These are phyloP conservation scores for Plagiodera versicolora DNA, from an alignment of 2,888 invertebrate genomes.

Conservation along the genomic window DNA sequence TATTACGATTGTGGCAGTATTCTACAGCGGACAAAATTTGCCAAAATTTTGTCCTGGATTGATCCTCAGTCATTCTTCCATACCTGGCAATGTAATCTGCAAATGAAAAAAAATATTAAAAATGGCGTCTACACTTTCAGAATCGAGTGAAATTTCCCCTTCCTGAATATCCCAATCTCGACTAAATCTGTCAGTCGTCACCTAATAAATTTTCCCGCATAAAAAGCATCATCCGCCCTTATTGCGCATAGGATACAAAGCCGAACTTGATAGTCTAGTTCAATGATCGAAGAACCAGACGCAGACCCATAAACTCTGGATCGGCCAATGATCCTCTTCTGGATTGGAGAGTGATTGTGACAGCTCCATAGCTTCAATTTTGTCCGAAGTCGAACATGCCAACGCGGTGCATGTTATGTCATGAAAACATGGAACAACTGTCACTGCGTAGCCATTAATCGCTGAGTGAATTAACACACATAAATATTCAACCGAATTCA, in stretches of 20 bases:
- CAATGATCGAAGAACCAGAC: not conserved
- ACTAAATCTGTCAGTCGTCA: not conserved
- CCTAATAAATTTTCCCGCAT: not conserved
- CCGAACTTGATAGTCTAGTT: not conserved
- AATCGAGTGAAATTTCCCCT: too few relatives aligned
- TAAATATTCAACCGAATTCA: not conserved
- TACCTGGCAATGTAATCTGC: slow-evolving; percentile 91
- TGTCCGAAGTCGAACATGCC: not conserved
- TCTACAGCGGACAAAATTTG: slow-evolving; percentile 96
- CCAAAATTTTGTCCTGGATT: slow-evolving; percentile 91
- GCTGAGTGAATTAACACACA: not conserved
- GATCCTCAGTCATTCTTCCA: slow-evolving; percentile 91
- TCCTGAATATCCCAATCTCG: not conserved
- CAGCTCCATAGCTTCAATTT: not conserved
- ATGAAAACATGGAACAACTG: not conserved
- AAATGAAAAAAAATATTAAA: slow-evolving; percentile 19
- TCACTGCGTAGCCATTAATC: not conserved
- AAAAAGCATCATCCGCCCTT: not conserved
- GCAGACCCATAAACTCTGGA: not conserved
- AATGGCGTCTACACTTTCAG: too few relatives aligned
- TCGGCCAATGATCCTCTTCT: not conserved
- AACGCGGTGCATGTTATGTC: not conserved
- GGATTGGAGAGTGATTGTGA: not conserved
- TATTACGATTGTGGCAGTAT: slow-evolving; percentile 90
- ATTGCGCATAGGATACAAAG: not conserved